These are phyloP conservation scores for Carpatolechia fugitivella DNA, from an alignment of 2,888 invertebrate species.

Conservation along the genomic window DNA sequence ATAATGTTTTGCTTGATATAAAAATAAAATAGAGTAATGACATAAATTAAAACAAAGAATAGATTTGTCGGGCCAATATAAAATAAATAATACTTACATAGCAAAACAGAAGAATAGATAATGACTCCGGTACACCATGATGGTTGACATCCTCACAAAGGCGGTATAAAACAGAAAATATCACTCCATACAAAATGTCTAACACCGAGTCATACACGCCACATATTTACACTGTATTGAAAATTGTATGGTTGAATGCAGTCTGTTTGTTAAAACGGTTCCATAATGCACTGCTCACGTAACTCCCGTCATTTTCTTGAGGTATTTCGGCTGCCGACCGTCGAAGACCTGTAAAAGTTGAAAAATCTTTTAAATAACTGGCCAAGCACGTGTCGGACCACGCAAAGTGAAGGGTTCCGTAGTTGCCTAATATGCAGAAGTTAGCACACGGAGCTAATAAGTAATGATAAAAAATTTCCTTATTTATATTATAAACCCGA, in stretches of 20 bases:
- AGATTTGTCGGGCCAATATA: too few relatives aligned
- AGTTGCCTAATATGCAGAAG: too few relatives aligned
- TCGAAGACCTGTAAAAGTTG: constrained; percentile 1
- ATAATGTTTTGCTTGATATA: too few relatives aligned
- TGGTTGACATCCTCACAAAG: background rate
- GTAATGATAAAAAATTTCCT: too few relatives aligned
- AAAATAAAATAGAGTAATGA: too few relatives aligned
- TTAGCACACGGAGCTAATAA: too few relatives aligned
- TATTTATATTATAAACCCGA: too few relatives aligned
- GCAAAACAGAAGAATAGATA: background rate
- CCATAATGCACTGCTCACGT: background rate
- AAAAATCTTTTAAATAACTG: too few relatives aligned
- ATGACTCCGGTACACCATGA: background rate
- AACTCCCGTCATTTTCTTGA: constrained; percentile 8
- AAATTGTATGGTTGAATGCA: background rate
- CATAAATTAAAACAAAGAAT: too few relatives aligned
- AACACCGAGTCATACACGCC: background rate
- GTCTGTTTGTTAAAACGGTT: background rate
- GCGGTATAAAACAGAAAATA: background rate
- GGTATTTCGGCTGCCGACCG: too few relatives aligned
- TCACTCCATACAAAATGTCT: constrained; percentile 1
- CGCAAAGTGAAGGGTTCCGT: too few relatives aligned
- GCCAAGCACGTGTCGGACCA: too few relatives aligned
- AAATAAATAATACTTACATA: background rate
- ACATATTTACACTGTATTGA: background rate